A percentile compares a stretch with the other conserved stretches of the same genome.
Evolutionary conservation across 1,140 invertebrate species (phyloP).

Genomic region (Rhyacophila brunnea): DNA sequence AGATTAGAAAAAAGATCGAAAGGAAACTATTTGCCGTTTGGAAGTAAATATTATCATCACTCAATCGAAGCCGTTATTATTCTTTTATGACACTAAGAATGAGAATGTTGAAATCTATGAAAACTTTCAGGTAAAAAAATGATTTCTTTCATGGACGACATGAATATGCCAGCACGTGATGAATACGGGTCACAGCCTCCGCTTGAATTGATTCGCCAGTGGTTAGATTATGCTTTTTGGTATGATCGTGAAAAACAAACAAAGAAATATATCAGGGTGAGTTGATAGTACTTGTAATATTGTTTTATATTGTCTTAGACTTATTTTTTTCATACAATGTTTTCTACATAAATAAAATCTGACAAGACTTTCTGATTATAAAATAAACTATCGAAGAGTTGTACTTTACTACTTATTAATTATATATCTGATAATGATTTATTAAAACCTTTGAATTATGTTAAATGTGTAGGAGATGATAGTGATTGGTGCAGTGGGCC

Average conservation of each 20-base stretch:
- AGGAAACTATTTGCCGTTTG: conserved; percentile 72
- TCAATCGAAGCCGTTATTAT: no score
- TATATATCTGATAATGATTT: no score
- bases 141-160: conserved; percentile 84
- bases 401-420: no score
- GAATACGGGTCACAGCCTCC: conserved; percentile 83
- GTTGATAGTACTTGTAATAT: no score
- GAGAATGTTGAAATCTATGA: no score
- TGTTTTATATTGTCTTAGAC: conserved; percentile 4
- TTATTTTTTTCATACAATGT: no score
- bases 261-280: conserved; percentile 67
- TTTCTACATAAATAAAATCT: no score
- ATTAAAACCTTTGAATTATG: no score
- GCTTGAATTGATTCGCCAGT: conserved; percentile 79
- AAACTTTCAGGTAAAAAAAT: conserved; percentile 65
- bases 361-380: no score
- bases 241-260: conserved; percentile 74
- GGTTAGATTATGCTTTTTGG: conserved; percentile 87
- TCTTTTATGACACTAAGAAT: no score
- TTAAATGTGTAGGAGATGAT: conserved; percentile 63
- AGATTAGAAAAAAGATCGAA: conserved; percentile 81
- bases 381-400: no score
- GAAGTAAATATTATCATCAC: conserved; percentile 44
- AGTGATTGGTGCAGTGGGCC: conserved; percentile 75
- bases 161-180: conserved; percentile 89